Evolutionary conservation across 2,888 invertebrate genomes (phyloP).

Genomic region (Ormia ochracea): DNA sequence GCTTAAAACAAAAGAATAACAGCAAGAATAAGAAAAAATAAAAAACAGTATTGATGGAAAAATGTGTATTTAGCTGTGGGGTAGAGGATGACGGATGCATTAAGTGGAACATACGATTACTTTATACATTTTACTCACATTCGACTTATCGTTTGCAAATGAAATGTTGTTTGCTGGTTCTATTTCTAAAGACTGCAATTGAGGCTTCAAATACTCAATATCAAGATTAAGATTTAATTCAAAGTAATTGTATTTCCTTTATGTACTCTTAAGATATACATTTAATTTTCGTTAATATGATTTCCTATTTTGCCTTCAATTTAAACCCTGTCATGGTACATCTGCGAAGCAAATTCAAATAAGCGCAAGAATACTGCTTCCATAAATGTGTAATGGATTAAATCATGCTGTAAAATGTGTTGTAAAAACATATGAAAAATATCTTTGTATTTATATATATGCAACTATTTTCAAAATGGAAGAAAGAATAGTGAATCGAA

Average conservation of each 20-base stretch:
- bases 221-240: constrained; percentile 11
- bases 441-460: no score
- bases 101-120: constrained; percentile 36
- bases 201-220: constrained; percentile 13
- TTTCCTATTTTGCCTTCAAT: neutral
- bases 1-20: constrained; percentile 34
- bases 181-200: neutral
- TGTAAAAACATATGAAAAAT: no score
- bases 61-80: constrained; percentile 36
- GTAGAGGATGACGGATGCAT: neutral
- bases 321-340: neutral
- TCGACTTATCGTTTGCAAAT: neutral
- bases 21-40: no score
- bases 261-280: neutral
- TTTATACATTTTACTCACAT: neutral
- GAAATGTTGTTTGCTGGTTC: neutral
- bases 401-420: no score
- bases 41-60: constrained; percentile 20
- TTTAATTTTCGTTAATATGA: neutral
- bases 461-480: no score
- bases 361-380: neutral
- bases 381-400: neutral
- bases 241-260: neutral
- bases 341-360: neutral
- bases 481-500: no score